These are phyloP conservation scores for Xenentodon cancila DNA, from an alignment of 2,797 vertebrate species.

Conservation along the genomic window DNA sequence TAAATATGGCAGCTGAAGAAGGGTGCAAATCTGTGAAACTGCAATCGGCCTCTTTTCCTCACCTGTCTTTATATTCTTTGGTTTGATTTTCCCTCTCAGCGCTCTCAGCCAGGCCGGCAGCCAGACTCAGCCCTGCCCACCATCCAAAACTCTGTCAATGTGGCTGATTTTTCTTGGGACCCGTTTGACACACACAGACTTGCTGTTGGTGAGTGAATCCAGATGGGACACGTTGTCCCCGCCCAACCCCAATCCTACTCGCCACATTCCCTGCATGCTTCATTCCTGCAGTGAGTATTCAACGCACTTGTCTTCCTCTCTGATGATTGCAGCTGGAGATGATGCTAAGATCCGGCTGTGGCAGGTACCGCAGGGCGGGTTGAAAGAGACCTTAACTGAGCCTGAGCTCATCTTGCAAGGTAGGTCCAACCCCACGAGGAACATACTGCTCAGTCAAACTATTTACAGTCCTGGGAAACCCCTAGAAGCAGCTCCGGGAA, in stretches of 20 bases:
- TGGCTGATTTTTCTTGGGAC: constrained; percentile 92
- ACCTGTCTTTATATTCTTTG: neutral
- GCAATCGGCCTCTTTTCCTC: neutral
- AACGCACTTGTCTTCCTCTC: constrained; percentile 5
- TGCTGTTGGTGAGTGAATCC: constrained; percentile 83
- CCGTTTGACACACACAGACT: constrained; percentile 87
- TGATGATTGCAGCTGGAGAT: constrained; percentile 86
- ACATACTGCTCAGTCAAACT: neutral
- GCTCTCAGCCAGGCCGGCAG: constrained; percentile 88
- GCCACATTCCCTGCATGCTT: neutral
- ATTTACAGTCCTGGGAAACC: neutral
- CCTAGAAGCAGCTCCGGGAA: neutral
- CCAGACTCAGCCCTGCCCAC: constrained; percentile 86
- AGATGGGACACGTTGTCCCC: too few relatives aligned
- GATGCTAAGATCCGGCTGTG: constrained; percentile 94
- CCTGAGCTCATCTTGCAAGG: constrained; percentile 87
- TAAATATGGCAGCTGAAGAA: constrained; percentile 48
- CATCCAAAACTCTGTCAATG: constrained; percentile 88
- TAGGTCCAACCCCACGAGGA: constrained; percentile 50
- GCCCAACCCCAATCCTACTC: too few relatives aligned
- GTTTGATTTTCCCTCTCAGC: constrained; percentile 70
- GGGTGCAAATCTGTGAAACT: neutral
- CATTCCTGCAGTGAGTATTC: neutral
- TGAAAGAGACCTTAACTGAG: constrained; percentile 83
- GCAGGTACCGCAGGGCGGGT: constrained; percentile 86